Evolutionary conservation across 2,113 vertebrate genomes (phyloP).

Genomic region (Eonycteris spelaea): DNA sequence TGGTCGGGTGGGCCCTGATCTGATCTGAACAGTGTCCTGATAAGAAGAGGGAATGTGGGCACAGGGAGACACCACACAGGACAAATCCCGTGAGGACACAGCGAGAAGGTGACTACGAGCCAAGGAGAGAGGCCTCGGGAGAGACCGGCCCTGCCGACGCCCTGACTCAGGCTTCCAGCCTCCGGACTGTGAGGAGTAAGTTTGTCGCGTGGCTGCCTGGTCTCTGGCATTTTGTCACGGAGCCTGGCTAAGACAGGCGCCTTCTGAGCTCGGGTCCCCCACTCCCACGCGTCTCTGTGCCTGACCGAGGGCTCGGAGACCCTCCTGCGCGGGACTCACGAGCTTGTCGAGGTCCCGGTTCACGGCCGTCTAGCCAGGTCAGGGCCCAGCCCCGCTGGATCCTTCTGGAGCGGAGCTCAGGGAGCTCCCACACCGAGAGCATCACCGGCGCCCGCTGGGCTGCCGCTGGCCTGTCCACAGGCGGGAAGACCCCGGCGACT

Average conservation of each 20-base stretch:
- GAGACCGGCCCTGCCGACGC: not conserved
- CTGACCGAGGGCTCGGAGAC: not conserved
- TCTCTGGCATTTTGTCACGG: not conserved
- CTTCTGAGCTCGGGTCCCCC: not conserved
- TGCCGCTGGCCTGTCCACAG: fast-evolving
- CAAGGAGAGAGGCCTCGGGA: not conserved
- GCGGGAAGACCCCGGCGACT: not conserved
- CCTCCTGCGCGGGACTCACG: not conserved
- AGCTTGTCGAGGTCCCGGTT: not conserved
- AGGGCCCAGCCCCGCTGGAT: not conserved
- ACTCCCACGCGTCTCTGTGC: not conserved
- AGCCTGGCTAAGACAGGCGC: not conserved
- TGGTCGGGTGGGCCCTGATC: not conserved
- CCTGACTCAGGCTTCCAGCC: not conserved
- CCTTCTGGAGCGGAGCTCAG: not conserved
- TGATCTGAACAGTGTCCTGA: not conserved
- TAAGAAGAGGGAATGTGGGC: not conserved
- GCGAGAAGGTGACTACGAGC: not conserved
- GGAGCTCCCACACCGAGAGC: not conserved
- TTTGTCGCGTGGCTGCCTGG: not conserved
- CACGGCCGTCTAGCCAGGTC: not conserved
- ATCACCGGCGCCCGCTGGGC: fast-evolving
- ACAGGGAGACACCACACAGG: too few species aligned
- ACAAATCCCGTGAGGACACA: not conserved
- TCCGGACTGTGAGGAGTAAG: not conserved